Conservation (phyloP, 1,140 invertebrate species). For the Thalassaphorura encarpata region DNA sequence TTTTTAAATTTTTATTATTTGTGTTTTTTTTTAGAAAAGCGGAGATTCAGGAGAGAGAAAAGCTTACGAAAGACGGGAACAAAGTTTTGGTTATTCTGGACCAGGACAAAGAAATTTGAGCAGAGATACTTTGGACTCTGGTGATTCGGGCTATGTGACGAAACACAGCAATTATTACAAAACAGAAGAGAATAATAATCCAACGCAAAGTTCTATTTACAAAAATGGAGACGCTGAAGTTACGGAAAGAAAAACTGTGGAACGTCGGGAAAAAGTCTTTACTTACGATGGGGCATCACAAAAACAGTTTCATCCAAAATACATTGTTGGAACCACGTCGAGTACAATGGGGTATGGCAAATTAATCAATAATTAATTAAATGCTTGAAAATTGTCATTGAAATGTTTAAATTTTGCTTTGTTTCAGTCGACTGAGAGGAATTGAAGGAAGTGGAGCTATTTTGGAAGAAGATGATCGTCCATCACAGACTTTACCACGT, state of each 20-base stretch:
- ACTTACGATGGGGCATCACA: conserved; percentile 30
- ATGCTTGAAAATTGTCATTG: too few species aligned
- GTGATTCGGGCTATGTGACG: conserved; percentile 26
- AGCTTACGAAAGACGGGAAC: conserved; percentile 28
- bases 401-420: too few species aligned
- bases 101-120: conserved; percentile 8
- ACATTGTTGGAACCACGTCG: conserved; percentile 37
- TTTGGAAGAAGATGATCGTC: conserved; percentile 39
- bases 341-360: conserved; percentile 57
- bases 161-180: conserved; percentile 32
- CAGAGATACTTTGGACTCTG: conserved; percentile 23
- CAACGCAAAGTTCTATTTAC: conserved; percentile 25
- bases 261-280: conserved; percentile 26
- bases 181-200: conserved; percentile 31
- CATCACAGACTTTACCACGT: conserved; percentile 64
- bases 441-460: conserved; percentile 40
- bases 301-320: conserved; percentile 31
- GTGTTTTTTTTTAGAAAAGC: conserved; percentile 21
- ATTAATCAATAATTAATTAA: too few species aligned
- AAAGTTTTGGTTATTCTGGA: conserved; percentile 31
- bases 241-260: conserved; percentile 29
- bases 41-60: conserved; percentile 29
- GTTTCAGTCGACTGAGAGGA: conserved; percentile 59
- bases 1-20: conserved; percentile 4
- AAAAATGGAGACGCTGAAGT: conserved; percentile 32